Percentiles rank a stretch among this genome's conserved stretches.
phyloP scores from a whole-genome alignment of 2,797 vertebrate species.

The Poecile montanus region DNA sequence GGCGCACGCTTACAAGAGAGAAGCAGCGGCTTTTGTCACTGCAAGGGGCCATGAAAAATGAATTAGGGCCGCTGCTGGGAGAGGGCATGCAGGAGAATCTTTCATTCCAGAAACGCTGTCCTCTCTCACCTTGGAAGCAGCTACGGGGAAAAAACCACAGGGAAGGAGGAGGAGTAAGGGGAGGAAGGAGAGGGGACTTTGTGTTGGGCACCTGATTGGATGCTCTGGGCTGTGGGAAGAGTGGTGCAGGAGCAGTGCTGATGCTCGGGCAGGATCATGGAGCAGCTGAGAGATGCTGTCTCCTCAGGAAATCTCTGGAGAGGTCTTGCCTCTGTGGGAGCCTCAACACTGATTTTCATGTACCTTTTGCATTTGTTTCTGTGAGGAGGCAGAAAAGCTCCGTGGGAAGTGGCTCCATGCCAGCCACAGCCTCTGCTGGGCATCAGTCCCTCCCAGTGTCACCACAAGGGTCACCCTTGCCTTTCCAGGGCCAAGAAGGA shows the following conservation, averaged over 20 bases:
- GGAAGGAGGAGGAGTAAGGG: background rate
- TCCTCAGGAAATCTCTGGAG: background rate
- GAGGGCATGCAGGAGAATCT: slow-evolving; percentile 79
- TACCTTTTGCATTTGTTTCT: background rate
- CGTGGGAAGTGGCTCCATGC: background rate
- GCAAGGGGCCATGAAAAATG: slow-evolving; percentile 83
- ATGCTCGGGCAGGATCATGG: accelerated
- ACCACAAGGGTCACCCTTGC: background rate
- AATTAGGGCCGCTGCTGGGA: slow-evolving; percentile 80
- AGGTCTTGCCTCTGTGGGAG: background rate
- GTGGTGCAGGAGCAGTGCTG: background rate
- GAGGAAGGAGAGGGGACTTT: background rate
- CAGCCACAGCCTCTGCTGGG: background rate
- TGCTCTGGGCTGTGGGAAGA: background rate
- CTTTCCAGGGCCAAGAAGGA: background rate
- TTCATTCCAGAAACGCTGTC: slow-evolving; percentile 75
- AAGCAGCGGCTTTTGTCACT: slow-evolving; percentile 81
- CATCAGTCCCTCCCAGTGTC: background rate
- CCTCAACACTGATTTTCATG: accelerated
- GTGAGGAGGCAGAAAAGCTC: background rate
- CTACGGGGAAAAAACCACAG: background rate
- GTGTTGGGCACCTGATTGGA: background rate
- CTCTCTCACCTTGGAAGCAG: slow-evolving; percentile 80
- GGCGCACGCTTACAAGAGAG: slow-evolving; percentile 75
- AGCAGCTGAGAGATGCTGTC: background rate